Conservation (phyloP, 2,888 invertebrate genomes). For the Nycteola revayana region DNA sequence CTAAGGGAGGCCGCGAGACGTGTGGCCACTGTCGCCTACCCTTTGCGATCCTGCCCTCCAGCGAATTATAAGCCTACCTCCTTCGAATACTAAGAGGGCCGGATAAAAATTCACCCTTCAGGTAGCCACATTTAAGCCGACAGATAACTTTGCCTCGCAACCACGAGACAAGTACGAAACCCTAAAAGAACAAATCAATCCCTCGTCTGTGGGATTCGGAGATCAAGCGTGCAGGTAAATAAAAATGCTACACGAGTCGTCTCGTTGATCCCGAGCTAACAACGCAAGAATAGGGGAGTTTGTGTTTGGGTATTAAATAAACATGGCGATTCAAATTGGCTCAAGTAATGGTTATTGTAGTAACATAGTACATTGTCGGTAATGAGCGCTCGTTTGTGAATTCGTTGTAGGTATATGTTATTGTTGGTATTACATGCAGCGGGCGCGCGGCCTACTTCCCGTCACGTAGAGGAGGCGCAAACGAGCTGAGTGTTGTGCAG, state of each 20-base stretch:
- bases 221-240: conserved; percentile 61
- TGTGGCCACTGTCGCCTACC: conserved; percentile 51
- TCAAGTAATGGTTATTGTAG: too few relatives aligned
- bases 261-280: conserved; percentile 61
- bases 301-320: conserved; percentile 1
- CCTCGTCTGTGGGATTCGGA: conserved; percentile 51
- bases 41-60: conserved; percentile 61
- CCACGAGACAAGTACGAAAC: conserved; percentile 57
- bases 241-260: conserved; percentile 51
- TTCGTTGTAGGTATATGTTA: conserved; percentile 24
- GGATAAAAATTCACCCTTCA: conserved; percentile 72
- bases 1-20: conserved; percentile 46
- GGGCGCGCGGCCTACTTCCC: conserved; percentile 49
- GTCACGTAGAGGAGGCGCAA: conserved; percentile 55
- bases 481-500: conserved; percentile 45
- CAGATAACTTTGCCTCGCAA: conserved; percentile 60
- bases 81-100: conserved; percentile 69
- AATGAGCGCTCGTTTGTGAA: conserved; percentile 28
- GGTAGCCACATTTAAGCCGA: conserved; percentile 71
- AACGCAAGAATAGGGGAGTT: conserved; percentile 41
- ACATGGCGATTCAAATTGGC: too few relatives aligned
- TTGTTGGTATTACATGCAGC: conserved; percentile 33
- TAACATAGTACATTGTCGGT: background rate
- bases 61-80: conserved; percentile 70
- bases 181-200: conserved; percentile 68